Evolutionary conservation across 2,113 vertebrate species (phyloP), one percentile per base, ranked within the genome.

Genomic region (Ciconia stormi): DNA sequence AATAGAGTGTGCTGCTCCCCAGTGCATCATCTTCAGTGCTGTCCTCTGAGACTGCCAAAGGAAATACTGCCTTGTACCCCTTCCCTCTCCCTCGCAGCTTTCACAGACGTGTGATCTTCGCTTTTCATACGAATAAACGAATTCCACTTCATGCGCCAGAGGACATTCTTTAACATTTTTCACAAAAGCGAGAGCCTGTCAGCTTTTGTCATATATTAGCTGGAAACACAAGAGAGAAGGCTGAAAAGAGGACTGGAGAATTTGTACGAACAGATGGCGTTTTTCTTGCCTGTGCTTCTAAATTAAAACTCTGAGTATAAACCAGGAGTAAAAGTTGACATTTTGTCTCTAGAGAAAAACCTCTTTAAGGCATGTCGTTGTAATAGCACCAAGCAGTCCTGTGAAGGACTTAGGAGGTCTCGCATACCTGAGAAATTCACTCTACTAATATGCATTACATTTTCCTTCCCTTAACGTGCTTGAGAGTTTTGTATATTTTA

Each of bases 261-360:
- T 85, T 47, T 40, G 77, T 69, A 42, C 79, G 87, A 95, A 81
- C 97, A 97, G 97, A 97, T 97, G 96, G 97, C 86, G 2, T 87
- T 91, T 96, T 89, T 84, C 84, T 71, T 97, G 90, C 90, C 76
- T 94, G 56, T 96, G 94, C 82, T 95, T 96, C 89, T 95, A 77
- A 95, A 97, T 96, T 93, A 95, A 90, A 95, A 84, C 79, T 92
- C 72, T 56, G 86, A 87, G 36, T 23, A 34, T 91, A 91, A 95
- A 92, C 53, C 46, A 29, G 74, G 65, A 96, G 81, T 81, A 88
- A 95, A 94, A 95, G 92, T 82, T 96, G 94, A 84, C 87, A 34
- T 97, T 94, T 93, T 70, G 56, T 97, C 84, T 96, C 83, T 42
- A 52, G 73, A 82, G 87, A 46, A 59, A 89, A 94, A 49, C 7